Evolutionary conservation across 2,888 invertebrate species (phyloP).

Genomic region (Hydrotaea cyrtoneurina): DNA sequence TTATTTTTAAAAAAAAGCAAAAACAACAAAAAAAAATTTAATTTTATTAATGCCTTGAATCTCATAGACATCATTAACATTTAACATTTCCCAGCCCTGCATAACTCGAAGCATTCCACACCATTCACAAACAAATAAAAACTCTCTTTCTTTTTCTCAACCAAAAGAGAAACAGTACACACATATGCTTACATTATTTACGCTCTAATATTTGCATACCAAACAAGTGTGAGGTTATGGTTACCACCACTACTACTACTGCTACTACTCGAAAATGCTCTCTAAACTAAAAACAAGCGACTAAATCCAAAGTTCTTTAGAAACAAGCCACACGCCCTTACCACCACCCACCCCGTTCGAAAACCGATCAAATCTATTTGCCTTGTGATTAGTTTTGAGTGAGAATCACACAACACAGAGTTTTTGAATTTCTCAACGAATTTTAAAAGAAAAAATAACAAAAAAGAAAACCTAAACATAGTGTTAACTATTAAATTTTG

Average conservation of each 20-base stretch:
- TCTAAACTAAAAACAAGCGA: constrained; percentile 17
- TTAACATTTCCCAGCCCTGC: constrained; percentile 68
- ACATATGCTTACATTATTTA: constrained; percentile 24
- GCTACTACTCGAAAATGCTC: neutral
- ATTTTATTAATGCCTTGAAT: constrained; percentile 40
- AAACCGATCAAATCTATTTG: constrained; percentile 74
- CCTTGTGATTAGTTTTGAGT: constrained; percentile 76
- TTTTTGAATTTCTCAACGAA: constrained; percentile 56
- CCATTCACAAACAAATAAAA: constrained; percentile 44
- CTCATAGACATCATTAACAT: constrained; percentile 70
- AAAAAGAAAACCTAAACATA: constrained; percentile 31
- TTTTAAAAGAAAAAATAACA: constrained; percentile 31
- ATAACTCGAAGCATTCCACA: constrained; percentile 72
- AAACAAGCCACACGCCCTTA: constrained; percentile 40
- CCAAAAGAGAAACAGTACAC: neutral
- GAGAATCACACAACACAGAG: constrained; percentile 20
- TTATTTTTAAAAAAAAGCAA: neutral
- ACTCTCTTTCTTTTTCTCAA: neutral
- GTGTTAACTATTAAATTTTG: constrained; percentile 18
- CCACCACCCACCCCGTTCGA: constrained; percentile 38
- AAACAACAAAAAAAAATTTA: neutral
- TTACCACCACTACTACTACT: constrained; percentile 2
- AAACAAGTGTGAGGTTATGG: constrained; percentile 21
- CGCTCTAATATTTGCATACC: constrained; percentile 13
- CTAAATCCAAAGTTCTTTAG: constrained; percentile 19